Evolutionary conservation across 2,888 invertebrate genomes (phyloP).

Genomic region (Hydrotaea cyrtoneurina): DNA sequence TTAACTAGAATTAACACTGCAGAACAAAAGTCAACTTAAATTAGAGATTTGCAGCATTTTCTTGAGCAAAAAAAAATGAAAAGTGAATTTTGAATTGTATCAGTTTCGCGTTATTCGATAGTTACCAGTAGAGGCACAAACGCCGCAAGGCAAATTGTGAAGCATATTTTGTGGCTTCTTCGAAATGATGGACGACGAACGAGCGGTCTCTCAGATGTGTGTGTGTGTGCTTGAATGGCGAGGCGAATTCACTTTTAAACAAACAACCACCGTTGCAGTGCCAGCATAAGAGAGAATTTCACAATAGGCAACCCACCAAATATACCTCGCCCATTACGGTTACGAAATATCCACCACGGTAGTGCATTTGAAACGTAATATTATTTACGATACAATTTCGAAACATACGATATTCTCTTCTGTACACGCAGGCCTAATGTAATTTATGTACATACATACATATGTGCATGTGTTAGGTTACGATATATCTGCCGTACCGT

Average conservation of each 20-base stretch:
- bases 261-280: too few relatives aligned
- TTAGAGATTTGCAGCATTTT: too few relatives aligned
- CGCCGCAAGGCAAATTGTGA: conserved; percentile 42
- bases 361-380: neutral
- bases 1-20: too few relatives aligned
- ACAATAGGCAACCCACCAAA: conserved; percentile 23
- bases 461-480: neutral
- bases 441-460: neutral
- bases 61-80: too few relatives aligned
- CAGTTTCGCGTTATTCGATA: neutral
- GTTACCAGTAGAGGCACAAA: neutral
- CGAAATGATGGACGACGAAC: conserved; percentile 9
- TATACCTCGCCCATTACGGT: conserved; percentile 12
- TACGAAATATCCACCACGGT: conserved; percentile 37
- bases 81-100: too few relatives aligned
- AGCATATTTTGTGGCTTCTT: conserved; percentile 69
- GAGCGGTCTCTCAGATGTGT: neutral
- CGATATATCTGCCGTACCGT: neutral
- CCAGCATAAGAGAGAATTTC: neutral
- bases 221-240: neutral
- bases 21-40: too few relatives aligned
- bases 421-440: neutral
- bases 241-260: conserved; percentile 24
- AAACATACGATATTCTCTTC: neutral
- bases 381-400: conserved; percentile 17